A percentile compares a stretch with the other conserved stretches of the same genome.
Conservation (phyloP, 2,797 vertebrate species). For the Sus cebifrons region DNA sequence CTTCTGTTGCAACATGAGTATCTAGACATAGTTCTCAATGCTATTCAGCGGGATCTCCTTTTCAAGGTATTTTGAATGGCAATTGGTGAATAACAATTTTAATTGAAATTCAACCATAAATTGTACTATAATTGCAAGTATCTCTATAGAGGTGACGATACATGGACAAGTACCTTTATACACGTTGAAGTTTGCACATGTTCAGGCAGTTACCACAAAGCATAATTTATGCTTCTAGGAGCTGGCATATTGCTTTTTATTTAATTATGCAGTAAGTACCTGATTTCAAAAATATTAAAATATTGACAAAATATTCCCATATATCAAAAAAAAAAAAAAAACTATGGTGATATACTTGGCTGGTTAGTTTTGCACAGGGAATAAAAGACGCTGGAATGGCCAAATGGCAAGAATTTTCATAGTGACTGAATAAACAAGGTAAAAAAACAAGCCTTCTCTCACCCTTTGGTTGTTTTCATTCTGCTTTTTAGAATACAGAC, state of each 20-base stretch:
- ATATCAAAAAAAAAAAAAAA: neutral
- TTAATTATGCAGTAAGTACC: slow-evolving; percentile 16
- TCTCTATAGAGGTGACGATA: neutral
- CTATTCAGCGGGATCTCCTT: too few relatives aligned
- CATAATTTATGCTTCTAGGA: neutral
- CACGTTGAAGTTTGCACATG: neutral
- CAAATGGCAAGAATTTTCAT: slow-evolving; percentile 18
- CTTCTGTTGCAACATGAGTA: too few relatives aligned
- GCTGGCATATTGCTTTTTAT: neutral
- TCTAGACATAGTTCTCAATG: too few relatives aligned
- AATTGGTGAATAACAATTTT: slow-evolving; percentile 19
- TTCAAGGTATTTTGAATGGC: slow-evolving; percentile 10
- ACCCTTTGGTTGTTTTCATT: neutral
- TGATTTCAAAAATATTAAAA: slow-evolving; percentile 21
- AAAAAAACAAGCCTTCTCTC: neutral
- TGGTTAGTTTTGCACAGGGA: neutral
- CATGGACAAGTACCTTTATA: neutral
- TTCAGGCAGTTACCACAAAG: neutral
- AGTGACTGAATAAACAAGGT: neutral
- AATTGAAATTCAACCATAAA: slow-evolving; percentile 36
- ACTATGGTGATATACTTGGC: neutral
- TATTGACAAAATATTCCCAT: slow-evolving; percentile 12
- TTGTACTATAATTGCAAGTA: neutral
- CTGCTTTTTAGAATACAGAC: neutral
- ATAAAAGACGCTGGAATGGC: neutral